Conservation (phyloP, 2,113 vertebrate species). For the Tonatia bakeri region DNA sequence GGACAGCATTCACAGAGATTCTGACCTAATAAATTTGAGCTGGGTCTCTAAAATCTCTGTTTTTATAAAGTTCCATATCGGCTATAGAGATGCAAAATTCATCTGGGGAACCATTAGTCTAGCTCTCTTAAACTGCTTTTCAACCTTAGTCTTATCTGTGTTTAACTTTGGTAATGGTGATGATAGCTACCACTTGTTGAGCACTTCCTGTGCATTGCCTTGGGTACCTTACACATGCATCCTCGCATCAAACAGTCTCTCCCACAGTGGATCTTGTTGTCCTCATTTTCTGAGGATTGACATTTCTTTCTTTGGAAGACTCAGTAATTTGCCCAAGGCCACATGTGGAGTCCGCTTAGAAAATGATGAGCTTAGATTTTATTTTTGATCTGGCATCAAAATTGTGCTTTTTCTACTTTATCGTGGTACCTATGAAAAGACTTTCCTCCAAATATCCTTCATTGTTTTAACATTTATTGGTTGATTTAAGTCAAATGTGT, state of each 20-base stretch:
- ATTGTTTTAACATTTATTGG: background rate
- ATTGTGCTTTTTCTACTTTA: background rate
- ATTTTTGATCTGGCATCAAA: background rate
- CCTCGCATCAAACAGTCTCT: background rate
- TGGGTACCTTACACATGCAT: background rate
- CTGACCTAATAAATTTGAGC: background rate
- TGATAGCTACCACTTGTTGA: background rate
- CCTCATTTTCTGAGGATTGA: slow-evolving; percentile 1
- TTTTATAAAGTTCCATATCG: background rate
- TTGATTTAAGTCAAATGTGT: background rate
- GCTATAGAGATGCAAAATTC: background rate
- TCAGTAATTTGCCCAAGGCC: background rate
- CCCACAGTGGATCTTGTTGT: background rate
- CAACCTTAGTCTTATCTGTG: background rate
- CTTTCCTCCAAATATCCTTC: background rate
- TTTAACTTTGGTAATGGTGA: background rate
- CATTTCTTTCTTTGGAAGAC: background rate
- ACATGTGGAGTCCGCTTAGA: background rate
- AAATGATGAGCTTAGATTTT: background rate
- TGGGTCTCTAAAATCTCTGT: background rate
- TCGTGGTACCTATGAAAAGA: background rate
- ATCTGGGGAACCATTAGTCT: background rate
- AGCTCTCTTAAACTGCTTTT: background rate
- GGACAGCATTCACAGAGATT: background rate
- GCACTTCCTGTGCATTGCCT: background rate